Evolutionary conservation across 2,888 invertebrate genomes (phyloP).

Genomic region (Falcaria lacertinaria): DNA sequence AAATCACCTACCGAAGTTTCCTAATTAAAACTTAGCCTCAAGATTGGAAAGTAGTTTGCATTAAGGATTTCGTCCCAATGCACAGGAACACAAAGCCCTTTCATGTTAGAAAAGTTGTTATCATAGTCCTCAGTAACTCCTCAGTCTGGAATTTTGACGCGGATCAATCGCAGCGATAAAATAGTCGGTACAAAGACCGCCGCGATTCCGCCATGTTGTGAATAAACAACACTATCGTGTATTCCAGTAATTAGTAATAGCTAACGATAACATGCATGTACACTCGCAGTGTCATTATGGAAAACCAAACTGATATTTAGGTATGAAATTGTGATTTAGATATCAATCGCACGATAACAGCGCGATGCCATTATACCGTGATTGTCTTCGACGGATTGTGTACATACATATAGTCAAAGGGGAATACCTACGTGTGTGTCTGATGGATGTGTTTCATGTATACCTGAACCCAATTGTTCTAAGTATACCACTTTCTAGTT

Average conservation of each 20-base stretch:
- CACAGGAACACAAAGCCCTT: no score
- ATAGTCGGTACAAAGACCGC: not conserved
- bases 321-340: slow-evolving; percentile 53
- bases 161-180: not conserved
- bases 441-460: not conserved
- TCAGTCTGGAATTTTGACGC: not conserved
- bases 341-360: slow-evolving; percentile 46
- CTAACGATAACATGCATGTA: slow-evolving; percentile 47
- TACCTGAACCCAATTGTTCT: no score
- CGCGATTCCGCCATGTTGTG: slow-evolving; percentile 30
- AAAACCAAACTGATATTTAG: slow-evolving; percentile 54
- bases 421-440: not conserved
- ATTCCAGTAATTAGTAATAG: slow-evolving; percentile 65
- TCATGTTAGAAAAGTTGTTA: no score
- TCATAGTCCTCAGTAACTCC: no score
- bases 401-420: slow-evolving; percentile 6
- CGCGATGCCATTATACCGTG: slow-evolving; percentile 26
- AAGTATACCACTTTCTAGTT: no score
- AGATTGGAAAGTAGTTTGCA: no score
- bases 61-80: no score
- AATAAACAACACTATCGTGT: slow-evolving; percentile 57
- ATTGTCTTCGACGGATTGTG: slow-evolving; percentile 41
- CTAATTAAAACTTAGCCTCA: no score
- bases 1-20: no score
- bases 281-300: slow-evolving; percentile 51